Conservation (phyloP, 2,888 invertebrate species). For the Drosophila pegasa region DNA sequence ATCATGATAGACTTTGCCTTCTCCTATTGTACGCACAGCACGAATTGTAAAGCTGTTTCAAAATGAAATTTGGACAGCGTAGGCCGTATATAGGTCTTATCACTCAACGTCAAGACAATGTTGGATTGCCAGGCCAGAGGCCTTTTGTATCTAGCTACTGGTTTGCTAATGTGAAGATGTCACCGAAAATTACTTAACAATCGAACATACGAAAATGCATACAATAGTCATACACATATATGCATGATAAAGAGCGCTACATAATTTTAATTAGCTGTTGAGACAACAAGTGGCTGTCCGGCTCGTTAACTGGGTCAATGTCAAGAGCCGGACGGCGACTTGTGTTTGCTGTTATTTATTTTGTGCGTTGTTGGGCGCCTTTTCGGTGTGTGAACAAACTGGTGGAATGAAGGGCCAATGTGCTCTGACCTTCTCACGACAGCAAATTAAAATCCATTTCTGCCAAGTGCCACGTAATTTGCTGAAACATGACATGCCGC, state of each 20-base stretch:
- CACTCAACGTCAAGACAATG: slow-evolving; percentile 51
- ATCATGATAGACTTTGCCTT: slow-evolving; percentile 11
- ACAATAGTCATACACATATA: slow-evolving; percentile 28
- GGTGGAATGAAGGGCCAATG: slow-evolving; percentile 40
- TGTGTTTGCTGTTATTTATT: slow-evolving; percentile 23
- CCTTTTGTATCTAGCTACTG: slow-evolving; percentile 28
- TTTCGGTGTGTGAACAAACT: slow-evolving; percentile 44
- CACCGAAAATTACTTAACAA: slow-evolving; percentile 47
- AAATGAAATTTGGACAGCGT: slow-evolving; percentile 27
- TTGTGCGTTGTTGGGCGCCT: slow-evolving; percentile 60
- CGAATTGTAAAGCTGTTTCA: slow-evolving; percentile 23
- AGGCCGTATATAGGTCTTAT: slow-evolving; percentile 17
- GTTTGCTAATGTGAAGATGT: slow-evolving; percentile 47
- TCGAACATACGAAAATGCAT: slow-evolving; percentile 4
- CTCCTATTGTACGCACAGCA: slow-evolving; percentile 27
- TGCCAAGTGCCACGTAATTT: slow-evolving; percentile 77
- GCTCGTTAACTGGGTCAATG: slow-evolving; percentile 74
- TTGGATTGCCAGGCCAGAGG: slow-evolving; percentile 16
- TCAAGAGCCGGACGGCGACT: slow-evolving; percentile 52
- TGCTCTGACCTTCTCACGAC: slow-evolving; percentile 56
- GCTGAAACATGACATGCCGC: slow-evolving; percentile 64
- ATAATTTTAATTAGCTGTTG: slow-evolving; percentile 71
- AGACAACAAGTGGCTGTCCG: slow-evolving; percentile 50
- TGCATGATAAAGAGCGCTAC: slow-evolving; percentile 57
- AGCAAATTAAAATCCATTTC: slow-evolving; percentile 37